Conservation (phyloP, 2,797 vertebrate genomes). For the Rhinella marina region DNA sequence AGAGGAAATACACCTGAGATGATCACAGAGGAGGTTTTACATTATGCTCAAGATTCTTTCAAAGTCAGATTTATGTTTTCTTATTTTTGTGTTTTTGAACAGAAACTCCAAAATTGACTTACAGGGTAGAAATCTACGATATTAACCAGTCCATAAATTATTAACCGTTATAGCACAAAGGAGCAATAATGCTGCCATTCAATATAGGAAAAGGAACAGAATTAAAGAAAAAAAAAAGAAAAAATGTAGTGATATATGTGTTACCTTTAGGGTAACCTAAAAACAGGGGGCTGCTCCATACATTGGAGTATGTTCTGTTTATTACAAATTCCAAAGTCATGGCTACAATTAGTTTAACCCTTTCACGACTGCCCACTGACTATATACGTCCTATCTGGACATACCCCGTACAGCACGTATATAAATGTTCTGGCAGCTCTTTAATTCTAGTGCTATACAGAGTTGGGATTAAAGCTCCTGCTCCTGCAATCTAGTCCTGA, state of each 20-base stretch:
- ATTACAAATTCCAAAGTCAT: background rate
- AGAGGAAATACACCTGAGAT: slow-evolving; percentile 41
- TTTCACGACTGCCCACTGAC: no score
- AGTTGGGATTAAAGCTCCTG: no score
- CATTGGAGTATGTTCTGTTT: background rate
- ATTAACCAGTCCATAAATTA: slow-evolving; percentile 6
- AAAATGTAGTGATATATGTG: background rate
- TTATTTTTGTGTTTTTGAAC: slow-evolving; percentile 13
- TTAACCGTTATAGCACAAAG: slow-evolving; percentile 15
- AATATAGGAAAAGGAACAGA: background rate
- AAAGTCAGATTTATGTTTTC: slow-evolving; percentile 35
- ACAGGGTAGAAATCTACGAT: background rate
- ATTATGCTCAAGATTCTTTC: slow-evolving; percentile 12
- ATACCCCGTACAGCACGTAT: no score
- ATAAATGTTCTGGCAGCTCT: no score
- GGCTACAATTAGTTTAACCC: background rate
- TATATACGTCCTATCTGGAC: no score
- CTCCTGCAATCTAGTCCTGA: no score
- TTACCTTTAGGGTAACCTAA: background rate
- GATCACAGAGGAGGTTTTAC: slow-evolving; percentile 23
- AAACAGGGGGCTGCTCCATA: background rate
- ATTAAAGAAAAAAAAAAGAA: background rate
- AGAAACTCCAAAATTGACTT: background rate
- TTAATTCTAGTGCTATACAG: no score
- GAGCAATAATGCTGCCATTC: background rate